Conservation (phyloP, 1,140 invertebrate genomes). For the Wiebesia pumilae region DNA sequence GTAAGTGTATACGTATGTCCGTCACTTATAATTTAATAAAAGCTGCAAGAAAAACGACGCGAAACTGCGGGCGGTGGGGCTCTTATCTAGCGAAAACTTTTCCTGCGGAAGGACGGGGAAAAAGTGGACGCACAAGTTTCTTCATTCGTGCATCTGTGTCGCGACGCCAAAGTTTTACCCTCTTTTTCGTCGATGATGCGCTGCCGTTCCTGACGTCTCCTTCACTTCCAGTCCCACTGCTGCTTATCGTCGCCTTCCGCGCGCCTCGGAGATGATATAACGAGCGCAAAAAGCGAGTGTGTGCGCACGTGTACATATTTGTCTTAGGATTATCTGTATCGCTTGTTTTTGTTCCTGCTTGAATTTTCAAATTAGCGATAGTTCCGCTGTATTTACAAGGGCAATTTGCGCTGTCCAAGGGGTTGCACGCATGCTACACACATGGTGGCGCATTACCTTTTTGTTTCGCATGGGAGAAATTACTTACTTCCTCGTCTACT, state of each 20-base stretch:
- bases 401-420: conserved; percentile 21
- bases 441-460: background rate
- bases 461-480: conserved; percentile 7
- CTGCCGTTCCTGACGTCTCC: background rate
- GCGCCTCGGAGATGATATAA: background rate
- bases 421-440: conserved; percentile 13
- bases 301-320: background rate
- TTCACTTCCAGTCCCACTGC: background rate
- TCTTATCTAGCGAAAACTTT: conserved; percentile 10
- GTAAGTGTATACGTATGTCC: conserved; percentile 21
- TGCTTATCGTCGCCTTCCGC: background rate
- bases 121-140: conserved; percentile 48
- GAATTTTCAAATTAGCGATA: conserved; percentile 46
- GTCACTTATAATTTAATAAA: conserved; percentile 51
- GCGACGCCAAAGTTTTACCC: conserved; percentile 22
- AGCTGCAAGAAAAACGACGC: conserved; percentile 25
- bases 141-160: conserved; percentile 47
- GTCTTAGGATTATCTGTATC: background rate
- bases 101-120: background rate
- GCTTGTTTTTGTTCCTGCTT: conserved; percentile 22
- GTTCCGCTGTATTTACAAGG: conserved; percentile 20
- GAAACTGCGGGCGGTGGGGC: background rate
- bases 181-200: conserved; percentile 38
- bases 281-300: conserved; percentile 24
- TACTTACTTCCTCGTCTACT: background rate